Percentiles rank a stretch among this genome's conserved stretches.
These are phyloP conservation scores for Polypterus bichir DNA, from an alignment of 2,113 vertebrate genomes.

Conservation along the genomic window DNA sequence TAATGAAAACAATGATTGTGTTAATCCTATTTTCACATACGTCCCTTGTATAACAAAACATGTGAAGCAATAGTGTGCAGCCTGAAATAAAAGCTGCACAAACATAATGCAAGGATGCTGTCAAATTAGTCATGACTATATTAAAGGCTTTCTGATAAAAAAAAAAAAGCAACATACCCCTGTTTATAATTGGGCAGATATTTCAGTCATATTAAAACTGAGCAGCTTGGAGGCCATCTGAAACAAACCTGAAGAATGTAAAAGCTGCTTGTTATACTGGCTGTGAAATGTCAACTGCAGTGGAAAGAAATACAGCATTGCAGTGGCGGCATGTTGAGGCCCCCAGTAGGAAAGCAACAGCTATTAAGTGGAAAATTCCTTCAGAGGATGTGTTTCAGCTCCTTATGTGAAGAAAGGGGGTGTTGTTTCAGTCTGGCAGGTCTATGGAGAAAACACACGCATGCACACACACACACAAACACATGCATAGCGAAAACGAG, in stretches of 20 bases:
- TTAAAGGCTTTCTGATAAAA: too few relatives aligned
- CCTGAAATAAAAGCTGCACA: too few relatives aligned
- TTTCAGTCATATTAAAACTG: neutral
- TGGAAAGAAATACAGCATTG: constrained; percentile 62
- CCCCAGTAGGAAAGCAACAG: constrained; percentile 47
- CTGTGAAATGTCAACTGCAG: constrained; percentile 52
- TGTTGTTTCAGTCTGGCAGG: constrained; percentile 56
- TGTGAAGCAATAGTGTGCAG: too few relatives aligned
- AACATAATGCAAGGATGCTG: too few relatives aligned
- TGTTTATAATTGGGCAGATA: too few relatives aligned
- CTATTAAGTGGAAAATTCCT: constrained; percentile 70
- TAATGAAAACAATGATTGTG: neutral
- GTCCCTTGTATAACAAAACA: too few relatives aligned
- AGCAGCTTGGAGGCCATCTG: neutral
- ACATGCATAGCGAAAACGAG: constrained; percentile 49
- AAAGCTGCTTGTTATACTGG: constrained; percentile 43
- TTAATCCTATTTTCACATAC: too few relatives aligned
- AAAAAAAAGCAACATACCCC: too few relatives aligned
- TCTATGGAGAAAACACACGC: constrained; percentile 50
- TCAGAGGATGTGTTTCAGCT: constrained; percentile 60
- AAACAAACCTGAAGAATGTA: constrained; percentile 33
- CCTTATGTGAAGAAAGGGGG: constrained; percentile 62
- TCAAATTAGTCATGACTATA: too few relatives aligned
- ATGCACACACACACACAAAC: constrained; percentile 8
- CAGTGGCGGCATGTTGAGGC: constrained; percentile 55